phyloP scores from a whole-genome alignment of 2,113 vertebrate species.

The Nannospalax galili region DNA sequence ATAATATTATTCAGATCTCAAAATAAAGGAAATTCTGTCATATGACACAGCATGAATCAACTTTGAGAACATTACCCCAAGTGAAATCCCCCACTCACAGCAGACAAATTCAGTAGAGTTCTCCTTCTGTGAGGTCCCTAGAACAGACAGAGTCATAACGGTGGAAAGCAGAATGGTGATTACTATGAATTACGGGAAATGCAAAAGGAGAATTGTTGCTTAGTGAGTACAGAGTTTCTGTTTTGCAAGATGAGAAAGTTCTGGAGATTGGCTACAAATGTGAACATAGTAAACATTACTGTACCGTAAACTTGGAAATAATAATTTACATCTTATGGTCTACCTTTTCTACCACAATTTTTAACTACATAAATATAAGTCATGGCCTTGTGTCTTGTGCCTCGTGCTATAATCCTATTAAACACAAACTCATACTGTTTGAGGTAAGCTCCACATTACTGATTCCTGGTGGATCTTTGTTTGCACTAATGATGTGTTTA shows the following conservation, averaged over 20 bases:
- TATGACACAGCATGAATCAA: background rate
- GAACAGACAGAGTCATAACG: background rate
- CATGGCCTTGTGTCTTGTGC: background rate
- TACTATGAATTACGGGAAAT: background rate
- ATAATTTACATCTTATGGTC: background rate
- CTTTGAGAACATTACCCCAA: background rate
- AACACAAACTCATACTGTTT: background rate
- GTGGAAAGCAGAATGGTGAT: background rate
- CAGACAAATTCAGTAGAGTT: background rate
- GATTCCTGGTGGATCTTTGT: background rate
- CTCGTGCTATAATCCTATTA: background rate
- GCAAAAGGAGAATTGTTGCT: background rate
- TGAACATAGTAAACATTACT: background rate
- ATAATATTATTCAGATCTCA: background rate
- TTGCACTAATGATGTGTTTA: background rate
- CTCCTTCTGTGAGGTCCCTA: background rate
- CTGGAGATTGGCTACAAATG: background rate
- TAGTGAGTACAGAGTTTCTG: background rate
- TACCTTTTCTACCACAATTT: background rate
- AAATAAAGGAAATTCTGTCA: background rate
- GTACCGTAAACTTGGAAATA: background rate
- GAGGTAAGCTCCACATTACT: background rate
- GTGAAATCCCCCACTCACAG: slow-evolving; percentile 19
- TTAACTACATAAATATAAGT: background rate
- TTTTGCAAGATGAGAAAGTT: slow-evolving; percentile 8